Evolutionary conservation across 2,113 vertebrate genomes (phyloP).

Genomic region (Centrocercus urophasianus): DNA sequence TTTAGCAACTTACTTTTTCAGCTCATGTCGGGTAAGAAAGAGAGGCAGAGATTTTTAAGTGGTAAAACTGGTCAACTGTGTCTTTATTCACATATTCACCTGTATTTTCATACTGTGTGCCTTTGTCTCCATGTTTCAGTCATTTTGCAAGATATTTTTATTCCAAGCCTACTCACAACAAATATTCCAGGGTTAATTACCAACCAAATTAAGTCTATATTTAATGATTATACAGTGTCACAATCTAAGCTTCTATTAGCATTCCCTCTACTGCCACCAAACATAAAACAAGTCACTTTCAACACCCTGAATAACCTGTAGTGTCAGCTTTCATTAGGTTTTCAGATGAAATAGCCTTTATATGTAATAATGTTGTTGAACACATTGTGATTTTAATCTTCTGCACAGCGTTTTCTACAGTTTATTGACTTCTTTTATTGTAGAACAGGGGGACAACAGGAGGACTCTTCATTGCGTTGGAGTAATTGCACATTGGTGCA

Average conservation of each 20-base stretch:
- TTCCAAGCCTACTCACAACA: neutral
- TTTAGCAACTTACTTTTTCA: constrained; percentile 47
- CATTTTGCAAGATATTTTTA: neutral
- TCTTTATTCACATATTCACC: constrained; percentile 29
- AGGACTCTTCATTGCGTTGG: neutral
- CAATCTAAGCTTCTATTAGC: constrained; percentile 56
- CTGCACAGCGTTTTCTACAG: constrained; percentile 26
- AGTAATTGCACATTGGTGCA: neutral
- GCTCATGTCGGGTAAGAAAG: neutral
- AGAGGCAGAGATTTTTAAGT: constrained; percentile 35
- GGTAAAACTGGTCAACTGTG: constrained; percentile 46
- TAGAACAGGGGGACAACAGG: neutral
- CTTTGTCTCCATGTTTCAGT: constrained; percentile 8
- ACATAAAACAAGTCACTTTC: constrained; percentile 40
- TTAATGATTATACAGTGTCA: constrained; percentile 54
- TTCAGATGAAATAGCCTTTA: constrained; percentile 12
- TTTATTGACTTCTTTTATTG: neutral
- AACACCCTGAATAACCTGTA: neutral
- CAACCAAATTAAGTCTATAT: constrained; percentile 57
- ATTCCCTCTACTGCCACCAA: constrained; percentile 48
- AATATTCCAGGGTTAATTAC: constrained; percentile 54
- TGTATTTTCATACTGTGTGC: constrained; percentile 1
- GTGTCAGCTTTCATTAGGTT: constrained; percentile 28
- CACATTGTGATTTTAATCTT: neutral
- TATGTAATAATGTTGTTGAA: neutral